phyloP scores from a whole-genome alignment of 2,113 vertebrate species.

The Equus quagga region DNA sequence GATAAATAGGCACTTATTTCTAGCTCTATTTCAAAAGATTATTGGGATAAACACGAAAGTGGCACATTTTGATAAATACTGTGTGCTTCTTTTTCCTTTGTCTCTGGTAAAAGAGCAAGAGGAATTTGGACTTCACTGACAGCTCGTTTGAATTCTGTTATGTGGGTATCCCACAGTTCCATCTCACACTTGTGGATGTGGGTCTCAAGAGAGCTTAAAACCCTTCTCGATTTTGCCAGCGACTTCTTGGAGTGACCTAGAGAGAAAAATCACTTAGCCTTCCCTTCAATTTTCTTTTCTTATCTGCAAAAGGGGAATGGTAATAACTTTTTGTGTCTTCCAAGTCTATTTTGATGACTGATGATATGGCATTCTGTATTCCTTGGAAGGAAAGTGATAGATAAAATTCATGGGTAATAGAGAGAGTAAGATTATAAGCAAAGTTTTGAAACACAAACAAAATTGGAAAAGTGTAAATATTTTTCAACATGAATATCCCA shows the following conservation, averaged over 20 bases:
- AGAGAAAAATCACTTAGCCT: background rate
- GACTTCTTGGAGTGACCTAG: background rate
- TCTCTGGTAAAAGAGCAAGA: background rate
- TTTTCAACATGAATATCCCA: background rate
- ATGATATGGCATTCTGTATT: background rate
- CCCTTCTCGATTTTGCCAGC: background rate
- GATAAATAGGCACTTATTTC: background rate
- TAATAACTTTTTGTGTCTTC: constrained; percentile 27
- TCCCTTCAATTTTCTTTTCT: constrained; percentile 32
- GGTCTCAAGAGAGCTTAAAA: background rate
- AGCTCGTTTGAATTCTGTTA: background rate
- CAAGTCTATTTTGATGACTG: constrained; percentile 32
- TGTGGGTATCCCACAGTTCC: background rate
- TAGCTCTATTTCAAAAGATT: background rate
- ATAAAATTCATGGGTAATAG: background rate
- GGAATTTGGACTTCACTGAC: background rate
- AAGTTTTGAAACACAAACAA: constrained; percentile 30
- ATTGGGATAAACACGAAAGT: background rate
- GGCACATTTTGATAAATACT: background rate
- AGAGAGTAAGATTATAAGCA: background rate
- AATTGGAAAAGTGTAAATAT: background rate
- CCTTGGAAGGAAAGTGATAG: background rate
- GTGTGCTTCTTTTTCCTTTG: background rate
- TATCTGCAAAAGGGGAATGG: background rate
- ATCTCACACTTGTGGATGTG: background rate